Conservation (phyloP, 2,888 invertebrate genomes). For the Doris montereyensis region DNA sequence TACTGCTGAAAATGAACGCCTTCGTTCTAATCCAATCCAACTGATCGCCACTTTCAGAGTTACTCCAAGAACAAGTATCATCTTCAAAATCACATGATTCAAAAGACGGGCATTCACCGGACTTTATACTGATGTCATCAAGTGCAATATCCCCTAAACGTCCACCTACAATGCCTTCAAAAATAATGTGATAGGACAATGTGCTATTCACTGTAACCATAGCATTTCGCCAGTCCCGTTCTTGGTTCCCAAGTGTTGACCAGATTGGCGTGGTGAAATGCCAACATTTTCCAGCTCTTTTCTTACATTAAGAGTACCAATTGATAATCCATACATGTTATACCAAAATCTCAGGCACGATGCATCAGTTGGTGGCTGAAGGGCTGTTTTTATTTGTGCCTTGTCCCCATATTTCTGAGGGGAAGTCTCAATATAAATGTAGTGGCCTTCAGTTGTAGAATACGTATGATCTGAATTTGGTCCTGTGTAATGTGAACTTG, state of each 20-base stretch:
- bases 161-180: conserved; percentile 63
- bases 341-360: conserved; percentile 69
- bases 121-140: conserved; percentile 64
- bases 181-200: conserved; percentile 48
- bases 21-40: conserved; percentile 69
- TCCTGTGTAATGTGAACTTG: conserved; percentile 54
- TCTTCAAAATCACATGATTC: conserved; percentile 70
- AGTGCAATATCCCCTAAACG: conserved; percentile 66
- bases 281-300: not conserved
- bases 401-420: conserved; percentile 55
- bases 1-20: conserved; percentile 48
- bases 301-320: conserved; percentile 50
- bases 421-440: conserved; percentile 61
- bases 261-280: conserved; percentile 49
- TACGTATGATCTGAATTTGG: conserved; percentile 66
- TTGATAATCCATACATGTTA: conserved; percentile 62
- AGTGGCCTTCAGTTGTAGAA: conserved; percentile 59
- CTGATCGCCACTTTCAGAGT: conserved; percentile 64
- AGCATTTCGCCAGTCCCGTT: conserved; percentile 60
- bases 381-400: conserved; percentile 60
- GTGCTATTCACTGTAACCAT: conserved; percentile 55
- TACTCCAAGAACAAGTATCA: conserved; percentile 64
- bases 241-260: conserved; percentile 61
- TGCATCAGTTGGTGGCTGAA: conserved; percentile 49
- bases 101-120: conserved; percentile 53